These are phyloP conservation scores for Heterodera schachtii DNA, from an alignment of 1,140 invertebrate species.

Conservation along the genomic window DNA sequence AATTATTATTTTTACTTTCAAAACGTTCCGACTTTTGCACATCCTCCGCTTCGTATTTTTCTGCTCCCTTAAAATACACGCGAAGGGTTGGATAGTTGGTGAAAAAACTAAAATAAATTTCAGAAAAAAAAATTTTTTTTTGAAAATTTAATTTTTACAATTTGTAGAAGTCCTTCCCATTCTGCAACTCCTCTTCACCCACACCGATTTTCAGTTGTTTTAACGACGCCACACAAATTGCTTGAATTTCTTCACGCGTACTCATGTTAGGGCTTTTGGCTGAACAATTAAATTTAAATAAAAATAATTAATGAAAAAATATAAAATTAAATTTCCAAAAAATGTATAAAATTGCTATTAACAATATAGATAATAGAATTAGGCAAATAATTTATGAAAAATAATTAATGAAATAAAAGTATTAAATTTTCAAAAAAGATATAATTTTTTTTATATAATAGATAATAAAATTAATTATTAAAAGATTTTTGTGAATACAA, in stretches of 20 bases:
- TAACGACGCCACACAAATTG: conserved; percentile 45
- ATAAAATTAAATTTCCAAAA: background rate
- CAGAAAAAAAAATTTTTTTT: conserved; percentile 6
- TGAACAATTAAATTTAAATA: background rate
- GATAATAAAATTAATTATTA: too few relatives aligned
- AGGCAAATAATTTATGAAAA: too few relatives aligned
- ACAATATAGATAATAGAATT: too few relatives aligned
- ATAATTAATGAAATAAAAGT: too few relatives aligned
- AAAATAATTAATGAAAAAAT: background rate
- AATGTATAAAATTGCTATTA: too few relatives aligned
- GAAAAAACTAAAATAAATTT: conserved; percentile 50
- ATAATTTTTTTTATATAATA: too few relatives aligned
- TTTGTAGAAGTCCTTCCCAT: conserved; percentile 56
- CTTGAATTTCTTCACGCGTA: conserved; percentile 37
- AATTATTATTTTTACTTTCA: conserved; percentile 19
- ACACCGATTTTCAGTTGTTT: conserved; percentile 37
- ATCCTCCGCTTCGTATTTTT: conserved; percentile 57
- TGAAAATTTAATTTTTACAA: conserved; percentile 36
- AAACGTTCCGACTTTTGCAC: conserved; percentile 60
- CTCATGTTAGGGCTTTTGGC: background rate
- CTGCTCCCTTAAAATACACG: conserved; percentile 59
- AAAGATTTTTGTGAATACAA: too few relatives aligned
- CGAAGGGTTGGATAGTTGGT: conserved; percentile 58
- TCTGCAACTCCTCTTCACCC: conserved; percentile 46
- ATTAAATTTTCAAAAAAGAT: too few relatives aligned